phyloP scores from a whole-genome alignment of 2,797 vertebrate species.

The Gallirallus australis region DNA sequence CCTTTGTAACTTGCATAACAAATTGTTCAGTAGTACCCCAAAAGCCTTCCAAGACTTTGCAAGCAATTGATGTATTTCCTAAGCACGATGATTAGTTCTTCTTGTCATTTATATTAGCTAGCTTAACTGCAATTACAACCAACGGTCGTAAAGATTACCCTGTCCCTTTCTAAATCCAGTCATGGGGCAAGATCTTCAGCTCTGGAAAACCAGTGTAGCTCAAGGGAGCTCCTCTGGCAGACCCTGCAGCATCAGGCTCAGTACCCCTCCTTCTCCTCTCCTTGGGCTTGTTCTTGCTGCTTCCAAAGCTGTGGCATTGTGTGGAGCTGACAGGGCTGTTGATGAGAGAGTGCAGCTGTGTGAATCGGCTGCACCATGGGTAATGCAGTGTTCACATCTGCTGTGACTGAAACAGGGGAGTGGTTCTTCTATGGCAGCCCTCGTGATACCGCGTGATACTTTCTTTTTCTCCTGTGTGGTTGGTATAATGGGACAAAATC shows the following conservation, averaged over 20 bases:
- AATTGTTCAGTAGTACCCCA: background rate
- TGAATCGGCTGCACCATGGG: background rate
- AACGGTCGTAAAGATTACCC: background rate
- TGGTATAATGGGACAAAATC: background rate
- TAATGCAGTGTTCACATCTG: background rate
- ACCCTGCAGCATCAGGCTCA: background rate
- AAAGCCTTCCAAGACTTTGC: background rate
- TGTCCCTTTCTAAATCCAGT: background rate
- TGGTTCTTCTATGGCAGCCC: background rate
- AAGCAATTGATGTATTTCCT: background rate
- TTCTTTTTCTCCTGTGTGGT: background rate
- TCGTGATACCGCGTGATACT: background rate
- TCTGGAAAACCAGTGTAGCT: background rate
- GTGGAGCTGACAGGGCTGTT: background rate
- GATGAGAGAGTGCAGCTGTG: background rate
- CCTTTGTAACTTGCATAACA: background rate
- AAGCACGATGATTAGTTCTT: background rate
- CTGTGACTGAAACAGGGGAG: background rate
- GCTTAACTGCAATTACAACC: background rate
- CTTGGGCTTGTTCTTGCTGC: fast-evolving
- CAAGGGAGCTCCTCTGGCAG: background rate
- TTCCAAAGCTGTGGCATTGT: background rate
- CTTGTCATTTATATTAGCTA: background rate
- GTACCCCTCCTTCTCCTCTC: background rate
- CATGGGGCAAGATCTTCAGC: background rate